phyloP scores from a whole-genome alignment of 2,113 vertebrate species.

The Zootoca vivipara region DNA sequence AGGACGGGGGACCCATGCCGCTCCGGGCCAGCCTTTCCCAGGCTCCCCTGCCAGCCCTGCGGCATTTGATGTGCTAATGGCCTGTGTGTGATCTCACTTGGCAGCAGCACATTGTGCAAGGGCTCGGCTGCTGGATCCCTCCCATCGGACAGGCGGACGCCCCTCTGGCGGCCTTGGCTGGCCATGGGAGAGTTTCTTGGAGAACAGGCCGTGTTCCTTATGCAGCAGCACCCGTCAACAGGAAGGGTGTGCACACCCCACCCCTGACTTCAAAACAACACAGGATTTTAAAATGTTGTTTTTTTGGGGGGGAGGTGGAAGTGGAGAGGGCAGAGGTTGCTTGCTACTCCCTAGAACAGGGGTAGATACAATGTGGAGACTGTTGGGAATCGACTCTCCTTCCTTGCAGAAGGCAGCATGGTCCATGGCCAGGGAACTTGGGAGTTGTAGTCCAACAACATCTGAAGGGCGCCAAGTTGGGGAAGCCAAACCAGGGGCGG shows the following conservation, averaged over 20 bases:
- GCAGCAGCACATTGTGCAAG: conserved; percentile 32
- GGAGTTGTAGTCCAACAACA: no score
- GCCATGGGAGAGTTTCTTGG: neutral
- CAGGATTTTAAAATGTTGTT: no score
- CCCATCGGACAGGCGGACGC: neutral
- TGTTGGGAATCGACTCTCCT: neutral
- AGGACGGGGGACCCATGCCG: conserved; percentile 69
- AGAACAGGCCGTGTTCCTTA: neutral
- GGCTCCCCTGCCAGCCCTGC: conserved; percentile 58
- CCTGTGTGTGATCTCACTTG: conserved; percentile 50
- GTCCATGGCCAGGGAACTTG: no score
- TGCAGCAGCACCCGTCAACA: neutral
- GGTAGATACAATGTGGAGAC: neutral
- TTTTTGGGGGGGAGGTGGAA: neutral
- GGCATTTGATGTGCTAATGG: conserved; percentile 68
- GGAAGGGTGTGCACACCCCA: neutral
- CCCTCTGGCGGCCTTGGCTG: neutral
- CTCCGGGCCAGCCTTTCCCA: conserved; percentile 68
- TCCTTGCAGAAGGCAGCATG: no score
- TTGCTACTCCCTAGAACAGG: neutral
- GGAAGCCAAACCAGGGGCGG: neutral
- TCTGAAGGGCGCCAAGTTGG: no score
- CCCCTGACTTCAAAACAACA: neutral
- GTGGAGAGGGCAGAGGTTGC: neutral
- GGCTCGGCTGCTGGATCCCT: conserved; percentile 37